Evolutionary conservation across 2,113 vertebrate genomes (phyloP).

Genomic region (Dasyornis broadbenti): DNA sequence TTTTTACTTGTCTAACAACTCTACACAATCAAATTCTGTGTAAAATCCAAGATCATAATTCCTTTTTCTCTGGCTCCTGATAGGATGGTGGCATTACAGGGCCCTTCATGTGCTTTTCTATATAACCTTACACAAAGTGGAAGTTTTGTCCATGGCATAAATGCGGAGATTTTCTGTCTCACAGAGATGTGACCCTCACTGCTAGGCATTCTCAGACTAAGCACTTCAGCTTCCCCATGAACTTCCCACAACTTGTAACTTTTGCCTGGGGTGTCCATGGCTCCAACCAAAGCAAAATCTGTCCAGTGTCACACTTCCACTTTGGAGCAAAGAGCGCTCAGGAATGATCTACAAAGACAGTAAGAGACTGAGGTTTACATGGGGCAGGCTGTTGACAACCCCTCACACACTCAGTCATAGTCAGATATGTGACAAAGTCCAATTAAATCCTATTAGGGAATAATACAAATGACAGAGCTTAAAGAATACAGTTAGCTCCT

Average conservation of each 20-base stretch:
- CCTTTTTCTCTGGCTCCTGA: not conserved
- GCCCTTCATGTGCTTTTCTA: not conserved
- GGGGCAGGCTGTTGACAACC: not conserved
- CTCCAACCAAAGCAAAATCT: not conserved
- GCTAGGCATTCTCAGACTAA: not conserved
- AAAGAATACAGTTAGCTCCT: slow-evolving; percentile 37
- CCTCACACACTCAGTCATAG: not conserved
- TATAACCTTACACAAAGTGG: not conserved
- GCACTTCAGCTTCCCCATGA: not conserved
- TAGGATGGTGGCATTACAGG: not conserved
- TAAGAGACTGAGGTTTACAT: not conserved
- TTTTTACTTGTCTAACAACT: not conserved
- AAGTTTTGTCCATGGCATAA: not conserved
- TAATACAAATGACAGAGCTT: slow-evolving; percentile 50
- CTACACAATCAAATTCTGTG: not conserved
- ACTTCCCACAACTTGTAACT: not conserved
- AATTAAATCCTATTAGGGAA: slow-evolving; percentile 40
- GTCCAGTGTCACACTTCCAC: not conserved
- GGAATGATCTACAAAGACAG: not conserved
- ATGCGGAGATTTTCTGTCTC: not conserved
- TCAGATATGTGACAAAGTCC: slow-evolving; percentile 29
- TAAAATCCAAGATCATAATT: not conserved
- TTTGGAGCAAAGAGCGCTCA: not conserved
- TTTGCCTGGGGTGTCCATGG: not conserved
- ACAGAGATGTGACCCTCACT: not conserved